Base-by-base conservation (phyloP, 2,888 invertebrate species). In the Hydropsyche betteni region DNA sequence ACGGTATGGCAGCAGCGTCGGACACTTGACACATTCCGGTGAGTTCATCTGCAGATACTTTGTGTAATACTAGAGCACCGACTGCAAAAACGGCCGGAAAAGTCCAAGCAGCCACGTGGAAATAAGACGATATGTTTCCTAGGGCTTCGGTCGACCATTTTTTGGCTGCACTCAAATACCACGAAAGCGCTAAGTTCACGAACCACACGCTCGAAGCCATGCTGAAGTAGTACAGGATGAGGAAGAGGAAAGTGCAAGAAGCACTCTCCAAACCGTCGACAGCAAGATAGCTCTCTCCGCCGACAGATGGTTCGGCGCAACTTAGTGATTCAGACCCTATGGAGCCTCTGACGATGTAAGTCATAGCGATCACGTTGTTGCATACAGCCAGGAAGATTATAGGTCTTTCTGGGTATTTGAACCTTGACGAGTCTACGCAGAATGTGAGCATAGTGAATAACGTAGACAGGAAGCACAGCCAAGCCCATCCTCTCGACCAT, bases 101-200 rank as follows among this genome's bases (percentile, higher is more conserved):
- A 76, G 94, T 94, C 96, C 97, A 97, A 1, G 96, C 93, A 0
- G 92, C 90, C 1, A 94, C 91, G 84, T 97, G 97, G 80, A 96
- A 91, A 81, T 95, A 92, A 16, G 94, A 92, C 0, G 95, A 93
- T 38, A 95, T 92, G 69, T 93, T 91, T 84, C 95, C 95, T 73
- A 97, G 89, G 2, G 96, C 95, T 85, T 97, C 97, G 76, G 95
- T 94, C 36, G 95, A 95, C 97, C 97, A 97, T 83, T 96, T 95
- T 83, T 95, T 93, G 64, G 94, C 94, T 0, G 96, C 95, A 4
- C 95, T 94, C 69, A 97, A 88, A 82, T 95, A 94, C 94, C 96
- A 97, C 75, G 96, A 95, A 69, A 95, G 89, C 78, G 95, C 93
- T 72, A 97, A 90, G 80, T 95, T 92, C 2, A 94, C 90, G 92